Base-by-base conservation (phyloP, 2,113 vertebrate species). In the Herpetotheres cachinnans region DNA sequence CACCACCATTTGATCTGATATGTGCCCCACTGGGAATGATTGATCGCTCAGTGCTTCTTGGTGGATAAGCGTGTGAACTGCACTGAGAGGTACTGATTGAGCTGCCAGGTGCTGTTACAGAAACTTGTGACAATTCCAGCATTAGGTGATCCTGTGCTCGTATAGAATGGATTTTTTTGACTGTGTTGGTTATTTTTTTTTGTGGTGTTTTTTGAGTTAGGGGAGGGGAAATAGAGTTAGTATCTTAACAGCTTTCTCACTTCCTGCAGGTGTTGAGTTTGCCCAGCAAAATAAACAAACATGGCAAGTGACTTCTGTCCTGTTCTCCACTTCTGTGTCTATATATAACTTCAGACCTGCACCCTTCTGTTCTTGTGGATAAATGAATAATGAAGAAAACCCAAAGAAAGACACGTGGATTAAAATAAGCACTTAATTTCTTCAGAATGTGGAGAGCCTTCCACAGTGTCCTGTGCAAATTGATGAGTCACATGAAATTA, bases 381-480 rank as follows among this genome's bases (percentile, higher is more conserved):
- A 96, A 97, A 95, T 81, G 61, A 96, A 95, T 98, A 97, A 97
- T 97, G 97, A 95, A 96, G 94, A 96, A 97, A 98, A 95, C 40
- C 40, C 30, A 70, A 85, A 97, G 93, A 94, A 77, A 96, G 56
- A 79, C 32, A 91, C 1, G 0, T 96, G 79, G 84, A 92, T 97
- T 96, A 96, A 97, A 95, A 97, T 82, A 97, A 92, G 92, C 62
- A 82, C 61, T 96, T 97, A 69, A 94, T 98, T 98, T 97, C 88
- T 97, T 93, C 59, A 91, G 91, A 97, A 97, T 82, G 90, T 78
- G 65, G 58, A 85, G 50, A 95, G 70, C 44, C 71, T 93, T 95
- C 93, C 87, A 61, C 84, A 69, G 82, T 80, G 65, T 95, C 82
- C 86, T 90, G 44, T 94, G 70, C 63, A 96, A 97, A 97, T 49